These are phyloP conservation scores for Eulemur albifrons DNA, from an alignment of 2,797 vertebrate species.

Conservation along the genomic window DNA sequence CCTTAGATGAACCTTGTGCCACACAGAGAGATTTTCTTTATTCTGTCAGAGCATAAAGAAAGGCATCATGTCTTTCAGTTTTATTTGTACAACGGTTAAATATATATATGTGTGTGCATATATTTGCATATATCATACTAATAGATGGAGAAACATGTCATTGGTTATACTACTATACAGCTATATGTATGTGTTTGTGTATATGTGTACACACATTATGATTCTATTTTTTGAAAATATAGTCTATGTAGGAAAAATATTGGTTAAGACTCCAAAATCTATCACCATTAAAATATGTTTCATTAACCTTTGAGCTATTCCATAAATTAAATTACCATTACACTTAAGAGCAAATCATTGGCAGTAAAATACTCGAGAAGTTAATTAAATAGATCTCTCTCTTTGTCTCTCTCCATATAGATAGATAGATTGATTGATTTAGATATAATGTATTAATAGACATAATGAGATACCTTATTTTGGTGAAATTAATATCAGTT, in stretches of 20 bases:
- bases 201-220: not conserved
- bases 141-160: not conserved
- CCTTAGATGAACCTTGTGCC: not conserved
- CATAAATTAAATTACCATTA: constrained; percentile 27
- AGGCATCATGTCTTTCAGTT: not conserved
- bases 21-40: not conserved
- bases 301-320: not conserved
- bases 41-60: not conserved
- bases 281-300: not conserved
- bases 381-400: not conserved
- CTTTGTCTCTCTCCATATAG: not conserved
- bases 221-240: constrained; percentile 3
- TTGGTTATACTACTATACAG: not conserved
- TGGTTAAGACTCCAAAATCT: not conserved
- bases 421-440: not conserved
- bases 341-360: not conserved
- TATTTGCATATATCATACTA: not conserved
- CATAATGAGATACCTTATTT: not conserved
- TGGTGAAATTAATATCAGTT: constrained; percentile 1
- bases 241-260: not conserved
- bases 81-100: not conserved
- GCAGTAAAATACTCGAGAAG: not conserved
- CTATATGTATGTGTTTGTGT: not conserved
- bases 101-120: not conserved
- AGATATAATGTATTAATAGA: not conserved